Evolutionary conservation across 2,113 vertebrate genomes (phyloP), one percentile per base, ranked within the genome.

Genomic region (Egretta garzetta): DNA sequence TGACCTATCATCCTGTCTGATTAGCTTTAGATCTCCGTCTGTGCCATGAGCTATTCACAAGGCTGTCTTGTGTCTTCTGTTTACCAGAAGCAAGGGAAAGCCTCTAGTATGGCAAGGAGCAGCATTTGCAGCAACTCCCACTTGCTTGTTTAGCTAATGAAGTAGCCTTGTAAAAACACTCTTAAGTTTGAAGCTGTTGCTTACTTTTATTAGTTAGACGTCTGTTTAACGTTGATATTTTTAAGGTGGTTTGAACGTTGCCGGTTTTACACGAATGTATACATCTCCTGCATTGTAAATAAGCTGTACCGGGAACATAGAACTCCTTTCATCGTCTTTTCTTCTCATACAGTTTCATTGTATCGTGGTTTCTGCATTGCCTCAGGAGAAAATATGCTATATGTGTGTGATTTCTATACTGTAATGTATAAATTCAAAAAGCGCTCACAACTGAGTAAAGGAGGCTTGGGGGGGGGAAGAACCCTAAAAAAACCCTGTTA

Each of bases 141-240:
- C 82, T 96, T 91, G 79, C 91, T 93, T 86, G 73, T 92, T 96
- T 92, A 91, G 88, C 86, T 97, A 96, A 97, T 87, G 96, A 97
- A 96, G 94, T 86, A 86, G 94, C 88, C 94, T 95, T 88, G 83
- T 94, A 94, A 96, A 97, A 97, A 94, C 88, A 87, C 72, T 96
- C 82, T 64, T 7, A 84, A 89, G 76, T 96, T 91, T 93, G 86
- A 88, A 94, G 86, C 80, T 58, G 47, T 45, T 87, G 60, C 52
- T 79, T 93, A 16, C 73, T 92, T 95, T 92, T 94, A 87, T 97
- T 95, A 84, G 60, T 74, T 91, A 22, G 0, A 1, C 71, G 52
- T 55, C 83, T 86, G 56, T 59, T 81, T 20, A 80, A 52, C 1
- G 0, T 26, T 23, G 58, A 5, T 74, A n/a, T 73, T 76, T 96